Percentiles rank a stretch among this genome's conserved stretches.
These are phyloP conservation scores for Chaetorhynchus papuensis DNA, from an alignment of 2,113 vertebrate genomes.

Conservation along the genomic window DNA sequence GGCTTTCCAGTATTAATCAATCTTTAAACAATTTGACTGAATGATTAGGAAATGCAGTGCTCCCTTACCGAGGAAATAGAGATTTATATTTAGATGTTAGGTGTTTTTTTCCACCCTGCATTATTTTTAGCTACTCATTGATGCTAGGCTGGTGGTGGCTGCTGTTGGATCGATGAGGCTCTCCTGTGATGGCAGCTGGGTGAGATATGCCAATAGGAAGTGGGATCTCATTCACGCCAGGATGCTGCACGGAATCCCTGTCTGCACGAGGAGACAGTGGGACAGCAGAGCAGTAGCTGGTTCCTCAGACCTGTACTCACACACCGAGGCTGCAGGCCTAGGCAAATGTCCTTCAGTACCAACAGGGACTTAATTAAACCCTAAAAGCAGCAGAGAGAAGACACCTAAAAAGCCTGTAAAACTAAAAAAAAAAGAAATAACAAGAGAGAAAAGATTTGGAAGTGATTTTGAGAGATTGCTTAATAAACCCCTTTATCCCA, in stretches of 20 bases:
- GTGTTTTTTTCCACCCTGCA: neutral
- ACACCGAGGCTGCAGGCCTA: rapidly evolving
- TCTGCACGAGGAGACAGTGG: rapidly evolving
- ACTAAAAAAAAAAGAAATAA: neutral
- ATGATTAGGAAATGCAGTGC: slow-evolving; percentile 48
- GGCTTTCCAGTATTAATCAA: slow-evolving; percentile 54
- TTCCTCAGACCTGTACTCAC: neutral
- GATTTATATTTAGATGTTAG: slow-evolving; percentile 51
- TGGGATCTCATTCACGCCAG: rapidly evolving
- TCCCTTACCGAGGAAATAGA: slow-evolving; percentile 22
- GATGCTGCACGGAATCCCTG: neutral
- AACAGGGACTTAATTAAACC: neutral
- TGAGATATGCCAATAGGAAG: neutral
- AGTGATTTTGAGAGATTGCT: neutral
- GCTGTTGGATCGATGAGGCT: neutral
- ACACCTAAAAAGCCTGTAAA: neutral
- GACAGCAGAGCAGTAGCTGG: neutral
- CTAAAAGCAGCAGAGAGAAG: neutral
- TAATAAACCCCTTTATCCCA: neutral
- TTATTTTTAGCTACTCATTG: slow-evolving; percentile 9
- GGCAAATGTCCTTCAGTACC: neutral
- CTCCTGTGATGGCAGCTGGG: neutral
- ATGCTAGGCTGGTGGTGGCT: neutral
- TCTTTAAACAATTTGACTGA: neutral
- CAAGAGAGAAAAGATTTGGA: neutral